These are phyloP conservation scores for Cataglyphis cursor DNA, from an alignment of 2,888 invertebrate species.

Conservation along the genomic window DNA sequence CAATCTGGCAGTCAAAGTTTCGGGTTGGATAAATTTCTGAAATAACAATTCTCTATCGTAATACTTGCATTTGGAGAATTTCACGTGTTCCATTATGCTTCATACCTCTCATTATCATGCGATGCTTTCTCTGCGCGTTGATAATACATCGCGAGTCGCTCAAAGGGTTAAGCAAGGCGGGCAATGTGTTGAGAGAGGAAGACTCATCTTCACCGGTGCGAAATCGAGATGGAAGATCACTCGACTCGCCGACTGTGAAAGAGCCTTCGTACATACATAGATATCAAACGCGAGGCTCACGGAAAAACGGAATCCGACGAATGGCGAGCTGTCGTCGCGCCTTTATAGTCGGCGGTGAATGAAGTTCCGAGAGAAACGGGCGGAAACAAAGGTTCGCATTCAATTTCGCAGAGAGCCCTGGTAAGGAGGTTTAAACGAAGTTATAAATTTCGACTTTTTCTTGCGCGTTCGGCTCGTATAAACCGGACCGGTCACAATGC, in stretches of 20 bases:
- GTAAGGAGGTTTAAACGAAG: slow-evolving; percentile 50
- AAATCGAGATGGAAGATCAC: slow-evolving; percentile 35
- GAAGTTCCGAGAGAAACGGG: not conserved
- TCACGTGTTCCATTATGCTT: slow-evolving; percentile 36
- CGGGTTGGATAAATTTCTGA: slow-evolving; percentile 38
- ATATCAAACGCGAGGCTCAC: slow-evolving; percentile 59
- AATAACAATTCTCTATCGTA: slow-evolving; percentile 35
- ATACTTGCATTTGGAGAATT: slow-evolving; percentile 38
- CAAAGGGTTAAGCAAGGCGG: slow-evolving; percentile 14
- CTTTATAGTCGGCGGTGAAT: slow-evolving; percentile 26
- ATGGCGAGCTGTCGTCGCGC: slow-evolving; percentile 22
- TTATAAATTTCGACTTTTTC: slow-evolving; percentile 48
- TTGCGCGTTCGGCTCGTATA: slow-evolving; percentile 20
- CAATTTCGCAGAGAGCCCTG: slow-evolving; percentile 40
- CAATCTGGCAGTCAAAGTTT: slow-evolving; percentile 23
- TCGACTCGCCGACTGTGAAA: slow-evolving; percentile 20
- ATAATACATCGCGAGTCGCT: not conserved
- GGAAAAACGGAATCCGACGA: slow-evolving; percentile 57
- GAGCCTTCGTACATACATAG: slow-evolving; percentile 35
- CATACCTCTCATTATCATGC: slow-evolving; percentile 36
- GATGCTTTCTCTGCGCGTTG: slow-evolving; percentile 16
- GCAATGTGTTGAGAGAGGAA: not conserved
- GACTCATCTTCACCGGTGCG: no score
- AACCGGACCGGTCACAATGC: slow-evolving; percentile 53
- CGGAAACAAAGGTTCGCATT: slow-evolving; percentile 44